Evolutionary conservation across 2,888 invertebrate genomes (phyloP), one percentile per base, ranked within the genome.

Genomic region (Eilema depressum): DNA sequence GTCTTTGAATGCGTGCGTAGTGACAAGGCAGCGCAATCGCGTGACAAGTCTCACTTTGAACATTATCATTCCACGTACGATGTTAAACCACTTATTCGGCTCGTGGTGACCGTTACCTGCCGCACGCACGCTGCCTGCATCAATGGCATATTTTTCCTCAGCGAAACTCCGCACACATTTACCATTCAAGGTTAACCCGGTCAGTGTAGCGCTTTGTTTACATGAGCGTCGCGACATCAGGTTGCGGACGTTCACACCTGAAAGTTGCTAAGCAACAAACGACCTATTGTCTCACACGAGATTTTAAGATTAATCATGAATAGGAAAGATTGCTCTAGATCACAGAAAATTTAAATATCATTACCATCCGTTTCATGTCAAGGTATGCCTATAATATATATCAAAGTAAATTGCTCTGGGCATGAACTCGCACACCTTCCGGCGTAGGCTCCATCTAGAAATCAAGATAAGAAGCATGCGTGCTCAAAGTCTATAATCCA

Each of bases 101-200:
- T 88, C 87, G 90, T 86, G 87, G 88, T 88, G 91, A 93, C 95
- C 95, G 95, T 95, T 95, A 95, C 87, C 88, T 89, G 89, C 82
- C 88, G 90, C 94, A 95, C 93, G 94, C 94, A 94, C 93, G 90
- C 90, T 81, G 89, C 88, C 88, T 93, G 94, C 94, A 93, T 94
- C 94, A 94, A 94, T 94, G 94, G 91, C 93, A 94, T 92, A 94
- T 94, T 95, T 95, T 94, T 94, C 91, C 91, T 87, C 86, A 85
- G 93, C 92, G 92, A 93, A 94, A 94, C 93, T 93, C 88, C 85
- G 89, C 89, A 85, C 91, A 92, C 92, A 93, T 93, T 94, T 93
- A 91, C 93, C 93, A 94, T 94, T 94, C 92, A 93, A 91, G 91
- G 93, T 88, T 95, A 93, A 95, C 95, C 94, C 93, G 95, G 95